These are phyloP conservation scores for Lathronympha strigana DNA, from an alignment of 2,888 invertebrate genomes.

Conservation along the genomic window DNA sequence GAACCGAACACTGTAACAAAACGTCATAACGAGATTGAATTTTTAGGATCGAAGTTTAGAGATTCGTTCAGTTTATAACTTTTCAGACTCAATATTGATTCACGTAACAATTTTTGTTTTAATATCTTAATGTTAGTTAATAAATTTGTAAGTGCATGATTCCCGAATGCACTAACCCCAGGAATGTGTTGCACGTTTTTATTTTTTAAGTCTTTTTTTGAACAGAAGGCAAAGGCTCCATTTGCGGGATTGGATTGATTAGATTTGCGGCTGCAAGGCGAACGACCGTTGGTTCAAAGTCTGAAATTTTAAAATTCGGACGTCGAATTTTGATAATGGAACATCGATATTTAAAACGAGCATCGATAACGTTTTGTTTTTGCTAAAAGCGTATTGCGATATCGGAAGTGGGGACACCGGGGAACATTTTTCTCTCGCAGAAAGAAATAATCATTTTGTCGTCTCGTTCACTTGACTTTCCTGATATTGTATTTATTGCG, in stretches of 20 bases:
- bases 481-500: constrained; percentile 32
- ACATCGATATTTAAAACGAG: constrained; percentile 29
- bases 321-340: constrained; percentile 30
- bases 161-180: constrained; percentile 80
- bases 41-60: constrained; percentile 20
- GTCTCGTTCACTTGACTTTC: constrained; percentile 21
- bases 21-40: constrained; percentile 25
- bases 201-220: constrained; percentile 61
- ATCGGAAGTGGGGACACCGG: constrained; percentile 19
- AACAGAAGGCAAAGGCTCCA: constrained; percentile 73
- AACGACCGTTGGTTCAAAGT: constrained; percentile 45
- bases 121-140: constrained; percentile 54
- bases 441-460: constrained; percentile 26
- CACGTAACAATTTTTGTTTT: constrained; percentile 53
- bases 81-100: constrained; percentile 47
- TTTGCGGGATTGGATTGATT: constrained; percentile 72
- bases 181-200: constrained; percentile 80
- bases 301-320: constrained; percentile 35
- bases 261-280: constrained; percentile 54
- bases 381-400: constrained; percentile 26
- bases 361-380: constrained; percentile 30
- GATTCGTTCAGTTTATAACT: constrained; percentile 9
- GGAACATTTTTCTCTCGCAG: constrained; percentile 23
- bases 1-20: constrained; percentile 26
- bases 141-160: constrained; percentile 75